These are phyloP conservation scores for Eudyptes chrysolophus DNA, from an alignment of 2,113 vertebrate species.

Conservation along the genomic window DNA sequence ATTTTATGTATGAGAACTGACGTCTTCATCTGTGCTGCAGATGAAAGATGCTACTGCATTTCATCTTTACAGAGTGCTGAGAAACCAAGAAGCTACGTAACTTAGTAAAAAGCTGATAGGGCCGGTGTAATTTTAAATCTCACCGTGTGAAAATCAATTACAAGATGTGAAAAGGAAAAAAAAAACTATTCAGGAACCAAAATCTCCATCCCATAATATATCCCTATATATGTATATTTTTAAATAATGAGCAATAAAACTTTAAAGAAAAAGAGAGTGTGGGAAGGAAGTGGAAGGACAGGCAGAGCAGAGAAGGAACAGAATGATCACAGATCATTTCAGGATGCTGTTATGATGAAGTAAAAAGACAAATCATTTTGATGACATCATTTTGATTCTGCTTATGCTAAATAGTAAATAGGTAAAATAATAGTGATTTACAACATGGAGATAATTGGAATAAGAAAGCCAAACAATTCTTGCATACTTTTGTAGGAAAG, in stretches of 20 bases:
- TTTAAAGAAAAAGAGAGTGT: not conserved
- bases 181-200: not conserved
- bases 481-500: not conserved
- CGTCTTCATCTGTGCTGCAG: not conserved
- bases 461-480: not conserved
- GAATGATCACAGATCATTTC: not conserved
- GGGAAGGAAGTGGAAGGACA: not conserved
- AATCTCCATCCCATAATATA: not conserved
- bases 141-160: conserved; percentile 9
- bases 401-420: not conserved
- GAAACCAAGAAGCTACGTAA: conserved; percentile 18
- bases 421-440: not conserved
- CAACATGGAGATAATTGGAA: not conserved
- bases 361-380: not conserved
- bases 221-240: not conserved
- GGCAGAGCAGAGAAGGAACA: not conserved
- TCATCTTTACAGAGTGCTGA: not conserved
- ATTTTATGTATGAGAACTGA: not conserved
- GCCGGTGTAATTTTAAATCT: not conserved
- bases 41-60: not conserved
- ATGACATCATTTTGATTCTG: not conserved
- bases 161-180: not conserved
- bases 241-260: not conserved
- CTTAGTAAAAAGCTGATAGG: not conserved
- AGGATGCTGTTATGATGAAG: not conserved